Evolutionary conservation across 2,113 vertebrate species (phyloP).

Genomic region (pig (Sus scrofa)): T2T-Sscrofa CM001155.3:998001-998500

Average conservation of each 20-base stretch:
- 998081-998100: conserved; percentile 91
- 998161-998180: conserved; percentile 91
- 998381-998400: conserved; percentile 10
- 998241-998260: conserved; percentile 86
- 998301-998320: conserved; percentile 86
- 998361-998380: conserved; percentile 81
- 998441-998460: not conserved
- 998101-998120: conserved; percentile 91
- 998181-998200: conserved; percentile 90
- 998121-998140: conserved; percentile 94
- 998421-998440: fast-evolving
- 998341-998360: conserved; percentile 79
- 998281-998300: conserved; percentile 84
- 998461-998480: not conserved
- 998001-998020: conserved; percentile 87
- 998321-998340: conserved; percentile 87
- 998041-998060: conserved; percentile 88
- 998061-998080: conserved; percentile 90
- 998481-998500: not conserved
- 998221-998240: conserved; percentile 90
- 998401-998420: fast-evolving
- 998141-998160: conserved; percentile 94
- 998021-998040: conserved; percentile 91
- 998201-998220: conserved; percentile 88
- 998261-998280: conserved; percentile 86